These are phyloP conservation scores for Hycleus phaleratus DNA, from an alignment of 1,140 invertebrate species.

Conservation along the genomic window DNA sequence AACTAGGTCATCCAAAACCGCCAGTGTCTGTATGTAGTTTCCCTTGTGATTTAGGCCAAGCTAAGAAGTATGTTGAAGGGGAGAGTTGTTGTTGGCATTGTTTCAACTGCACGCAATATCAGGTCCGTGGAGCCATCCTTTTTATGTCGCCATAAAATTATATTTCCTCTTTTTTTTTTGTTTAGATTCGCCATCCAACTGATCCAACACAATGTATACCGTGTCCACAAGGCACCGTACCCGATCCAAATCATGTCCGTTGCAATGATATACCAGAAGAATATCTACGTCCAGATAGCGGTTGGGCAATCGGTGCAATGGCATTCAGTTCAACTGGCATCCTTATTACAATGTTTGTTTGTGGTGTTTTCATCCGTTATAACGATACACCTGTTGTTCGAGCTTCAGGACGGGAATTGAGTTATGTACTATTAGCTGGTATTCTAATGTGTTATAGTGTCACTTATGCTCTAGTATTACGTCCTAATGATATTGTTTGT, in stretches of 20 bases:
- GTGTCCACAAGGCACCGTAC: slow-evolving; percentile 77
- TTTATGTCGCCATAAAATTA: neutral
- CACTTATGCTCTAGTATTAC: slow-evolving; percentile 74
- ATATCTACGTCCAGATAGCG: slow-evolving; percentile 70
- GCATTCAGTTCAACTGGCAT: slow-evolving; percentile 70
- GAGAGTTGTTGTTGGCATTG: slow-evolving; percentile 95
- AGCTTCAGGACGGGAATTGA: slow-evolving; percentile 82
- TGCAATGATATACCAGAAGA: slow-evolving; percentile 78
- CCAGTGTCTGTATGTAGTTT: slow-evolving; percentile 85
- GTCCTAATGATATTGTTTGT: slow-evolving; percentile 67
- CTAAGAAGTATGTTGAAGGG: slow-evolving; percentile 84
- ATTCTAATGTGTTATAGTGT: slow-evolving; percentile 85
- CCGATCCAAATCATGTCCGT: slow-evolving; percentile 61
- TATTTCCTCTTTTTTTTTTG: slow-evolving; percentile 1
- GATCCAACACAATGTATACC: slow-evolving; percentile 75
- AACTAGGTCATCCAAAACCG: slow-evolving; percentile 60
- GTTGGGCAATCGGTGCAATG: slow-evolving; percentile 88
- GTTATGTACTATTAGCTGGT: slow-evolving; percentile 78
- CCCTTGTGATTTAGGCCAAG: slow-evolving; percentile 78
- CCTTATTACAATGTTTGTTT: slow-evolving; percentile 63
- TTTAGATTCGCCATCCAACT: slow-evolving; percentile 65
- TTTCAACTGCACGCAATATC: slow-evolving; percentile 86
- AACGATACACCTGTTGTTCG: slow-evolving; percentile 83
- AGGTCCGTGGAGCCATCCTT: slow-evolving; percentile 48
- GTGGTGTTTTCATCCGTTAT: slow-evolving; percentile 57